Base-by-base conservation (phyloP, 2,888 invertebrate genomes). In the Lapara coniferarum region DNA sequence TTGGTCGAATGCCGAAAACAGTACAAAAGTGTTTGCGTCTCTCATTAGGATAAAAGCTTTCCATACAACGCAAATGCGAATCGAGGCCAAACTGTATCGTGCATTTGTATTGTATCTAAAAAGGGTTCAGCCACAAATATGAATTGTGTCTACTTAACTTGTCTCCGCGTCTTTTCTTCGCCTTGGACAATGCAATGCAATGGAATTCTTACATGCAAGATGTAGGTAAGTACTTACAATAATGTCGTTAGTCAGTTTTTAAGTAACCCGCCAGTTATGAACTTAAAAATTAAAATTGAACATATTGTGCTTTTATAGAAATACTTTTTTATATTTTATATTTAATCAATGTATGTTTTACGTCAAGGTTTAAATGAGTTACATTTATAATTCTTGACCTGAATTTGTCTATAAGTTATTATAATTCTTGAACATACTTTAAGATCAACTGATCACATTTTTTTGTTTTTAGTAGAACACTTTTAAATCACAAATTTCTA, bases 41-140 rank as follows among this genome's bases (percentile, higher is more conserved):
- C 72, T 73, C 72, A 73, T 73, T 73, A 73, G 58, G 68, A 67
- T 69, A 69, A 72, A 73, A 73, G 72, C 71, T 67, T 71, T 70
- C 69, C 68, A 71, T 69, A 70, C 51, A 63, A 57, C 57, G 14
- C 57, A 57, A 63, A 49, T 49, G 19, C 49, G 63, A 19, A 63
- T 63, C 49, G 63, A 57, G 57, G 63, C 63, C 46, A 63, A 63
- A 63, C 63, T 63, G 19, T 63, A 63, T 63, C 63, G 19, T 63
- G 49, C 63, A 49, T 46, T 46, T 46, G 49, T 49, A 49, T 63
- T 63, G 49, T 63, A 63, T 49, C 19, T 63, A 63, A 63, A 57
- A 63, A 46, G 19, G 63, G 46, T 63, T 63, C 63, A 63, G 19
- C 19, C 63, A 59, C 46, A 63, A 63, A 49, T 63, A 63, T 63